Conservation (phyloP, 2,888 invertebrate genomes). For the Eulithis prunata region DNA sequence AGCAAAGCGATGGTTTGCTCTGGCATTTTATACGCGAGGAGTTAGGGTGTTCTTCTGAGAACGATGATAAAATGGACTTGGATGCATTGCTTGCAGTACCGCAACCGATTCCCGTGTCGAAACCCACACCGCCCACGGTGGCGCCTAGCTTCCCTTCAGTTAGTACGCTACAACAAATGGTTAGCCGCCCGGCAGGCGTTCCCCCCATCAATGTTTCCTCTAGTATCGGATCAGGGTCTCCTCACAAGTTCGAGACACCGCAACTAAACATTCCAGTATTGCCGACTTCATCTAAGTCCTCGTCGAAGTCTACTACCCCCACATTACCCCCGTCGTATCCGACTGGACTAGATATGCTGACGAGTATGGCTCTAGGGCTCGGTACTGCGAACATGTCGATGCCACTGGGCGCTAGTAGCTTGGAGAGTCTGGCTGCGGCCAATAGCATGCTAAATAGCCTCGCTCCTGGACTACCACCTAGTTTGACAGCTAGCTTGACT, state of each 20-base stretch:
- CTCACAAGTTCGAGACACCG: constrained; percentile 84
- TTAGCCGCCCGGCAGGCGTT: constrained; percentile 78
- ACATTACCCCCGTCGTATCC: constrained; percentile 80
- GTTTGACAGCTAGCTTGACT: constrained; percentile 72
- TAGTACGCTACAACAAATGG: constrained; percentile 81
- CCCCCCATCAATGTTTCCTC: constrained; percentile 79
- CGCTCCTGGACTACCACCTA: constrained; percentile 71
- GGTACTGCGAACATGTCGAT: constrained; percentile 74
- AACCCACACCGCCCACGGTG: constrained; percentile 67
- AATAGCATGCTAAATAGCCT: constrained; percentile 78
- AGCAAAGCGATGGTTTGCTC: constrained; percentile 89
- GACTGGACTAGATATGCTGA: constrained; percentile 79
- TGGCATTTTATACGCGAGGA: constrained; percentile 92
- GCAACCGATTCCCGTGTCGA: constrained; percentile 77
- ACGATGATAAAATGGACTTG: constrained; percentile 88
- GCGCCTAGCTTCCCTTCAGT: constrained; percentile 78
- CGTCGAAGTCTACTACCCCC: constrained; percentile 82
- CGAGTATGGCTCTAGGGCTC: constrained; percentile 80
- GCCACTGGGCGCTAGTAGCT: constrained; percentile 69
- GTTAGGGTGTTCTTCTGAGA: constrained; percentile 87
- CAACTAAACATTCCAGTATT: constrained; percentile 85
- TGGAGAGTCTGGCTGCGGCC: constrained; percentile 80
- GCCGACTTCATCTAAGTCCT: constrained; percentile 84
- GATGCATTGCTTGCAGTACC: constrained; percentile 85
- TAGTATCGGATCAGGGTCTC: constrained; percentile 75